Conservation (phyloP, 2,888 invertebrate genomes). For the Zygogramma bicolorata region DNA sequence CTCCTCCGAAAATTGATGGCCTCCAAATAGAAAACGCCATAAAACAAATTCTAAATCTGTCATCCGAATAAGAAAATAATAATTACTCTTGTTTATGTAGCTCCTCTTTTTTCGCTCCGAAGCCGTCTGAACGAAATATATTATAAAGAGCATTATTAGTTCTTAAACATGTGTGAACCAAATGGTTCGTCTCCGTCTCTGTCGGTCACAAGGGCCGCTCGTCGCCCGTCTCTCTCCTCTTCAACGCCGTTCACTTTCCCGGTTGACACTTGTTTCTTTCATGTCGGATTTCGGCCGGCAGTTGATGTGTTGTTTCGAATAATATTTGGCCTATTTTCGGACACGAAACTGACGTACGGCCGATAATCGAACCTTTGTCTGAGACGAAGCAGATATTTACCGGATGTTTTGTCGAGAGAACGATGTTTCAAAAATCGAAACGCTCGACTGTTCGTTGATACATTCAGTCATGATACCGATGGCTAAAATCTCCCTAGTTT, state of each 20-base stretch:
- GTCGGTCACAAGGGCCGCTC: slow-evolving; percentile 18
- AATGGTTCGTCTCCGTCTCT: slow-evolving; percentile 45
- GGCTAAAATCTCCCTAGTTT: no score
- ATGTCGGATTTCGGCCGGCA: slow-evolving; percentile 29
- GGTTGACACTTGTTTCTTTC: slow-evolving; percentile 43
- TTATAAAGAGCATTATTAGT: slow-evolving; percentile 45
- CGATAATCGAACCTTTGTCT: slow-evolving; percentile 6
- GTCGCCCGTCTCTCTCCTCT: slow-evolving; percentile 30
- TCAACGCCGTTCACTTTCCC: slow-evolving; percentile 30
- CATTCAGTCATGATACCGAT: no score
- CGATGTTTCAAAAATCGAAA: background rate
- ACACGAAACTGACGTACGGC: background rate
- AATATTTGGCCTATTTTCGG: slow-evolving; percentile 41
- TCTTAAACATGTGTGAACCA: slow-evolving; percentile 53
- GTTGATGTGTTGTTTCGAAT: slow-evolving; percentile 38
- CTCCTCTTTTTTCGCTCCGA: slow-evolving; percentile 39
- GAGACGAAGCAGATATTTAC: slow-evolving; percentile 1
- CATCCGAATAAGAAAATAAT: slow-evolving; percentile 47
- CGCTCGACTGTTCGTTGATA: background rate
- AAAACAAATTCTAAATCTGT: slow-evolving; percentile 50
- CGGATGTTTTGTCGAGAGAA: background rate
- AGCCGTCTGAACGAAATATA: slow-evolving; percentile 44
- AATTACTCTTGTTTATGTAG: slow-evolving; percentile 48
- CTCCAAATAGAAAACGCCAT: slow-evolving; percentile 30
- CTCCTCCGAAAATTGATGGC: slow-evolving; percentile 35